Base-by-base conservation (phyloP, 2,888 invertebrate genomes). In the Cephus spinipes region DNA sequence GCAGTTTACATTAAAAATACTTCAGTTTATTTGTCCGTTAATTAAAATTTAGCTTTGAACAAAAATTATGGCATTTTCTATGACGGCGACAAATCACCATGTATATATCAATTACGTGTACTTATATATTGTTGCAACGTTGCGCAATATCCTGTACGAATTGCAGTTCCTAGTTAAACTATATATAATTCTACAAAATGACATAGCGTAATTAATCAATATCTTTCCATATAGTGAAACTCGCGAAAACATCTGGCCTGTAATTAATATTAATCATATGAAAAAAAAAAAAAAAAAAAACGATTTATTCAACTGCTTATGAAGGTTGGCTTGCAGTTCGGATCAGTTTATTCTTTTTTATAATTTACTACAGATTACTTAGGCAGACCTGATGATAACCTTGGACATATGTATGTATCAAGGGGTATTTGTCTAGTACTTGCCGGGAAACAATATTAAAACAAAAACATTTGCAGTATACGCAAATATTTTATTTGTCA, bases 1-100 rank as follows among this genome's bases (percentile, higher is more conserved):
- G 69, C 32, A 69, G 12, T 31, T 30, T 30, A 76, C 68, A 78
- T 68, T 76, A 77, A 74, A 80, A 80, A 77, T 77, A 76, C 73
- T 79, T 69, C 4, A 73, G 3, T 77, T 74, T 79, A 77, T 40
- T 75, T 75, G 23, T 15, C 30, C 2, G 30, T n/a, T 76, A 76
- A 69, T 69, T 78, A 15, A 40, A 40, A 6, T 15, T 40, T 15
- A 15, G 15, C 6, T 15, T 15, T 15, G 15, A 40, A 40, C 36
- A 15, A 40, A 40, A 40, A 6, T 40, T 15, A 15, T 40, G 15
- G 15, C 40, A 15, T 40, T 15, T 73, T 35, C 35, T 31, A 69
- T 73, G 36, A 78, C 40, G 40, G 15, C 40, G 15, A 40, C 12
- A 40, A 40, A 40, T 40, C 4, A 40, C 12, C 1, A 15, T 6